These are phyloP conservation scores for Bellardia pandia DNA, from an alignment of 2,888 invertebrate genomes.

Conservation along the genomic window DNA sequence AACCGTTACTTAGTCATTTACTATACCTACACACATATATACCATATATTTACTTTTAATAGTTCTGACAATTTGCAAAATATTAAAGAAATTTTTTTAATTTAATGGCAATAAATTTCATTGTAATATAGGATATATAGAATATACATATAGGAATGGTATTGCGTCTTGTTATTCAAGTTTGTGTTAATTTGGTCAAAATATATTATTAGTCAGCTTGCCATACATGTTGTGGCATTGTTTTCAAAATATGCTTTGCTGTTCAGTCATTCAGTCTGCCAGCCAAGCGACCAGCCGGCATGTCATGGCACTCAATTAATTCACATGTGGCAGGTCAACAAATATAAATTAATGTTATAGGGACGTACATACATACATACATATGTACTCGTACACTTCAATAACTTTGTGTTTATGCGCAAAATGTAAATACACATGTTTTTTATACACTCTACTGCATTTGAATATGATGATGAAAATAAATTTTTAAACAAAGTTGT, in stretches of 20 bases:
- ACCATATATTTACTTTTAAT: no score
- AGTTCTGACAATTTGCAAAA: background rate
- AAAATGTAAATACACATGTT: constrained; percentile 7
- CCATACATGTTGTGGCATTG: constrained; percentile 45
- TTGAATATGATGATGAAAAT: background rate
- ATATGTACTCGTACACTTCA: constrained; percentile 22
- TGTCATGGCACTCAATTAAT: constrained; percentile 6
- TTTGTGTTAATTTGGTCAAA: constrained; percentile 63
- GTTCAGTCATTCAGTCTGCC: constrained; percentile 17
- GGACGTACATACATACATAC: background rate
- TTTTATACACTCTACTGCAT: background rate
- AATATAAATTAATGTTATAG: constrained; percentile 33
- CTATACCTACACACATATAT: no score
- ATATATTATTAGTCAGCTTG: constrained; percentile 68
- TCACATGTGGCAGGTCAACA: constrained; percentile 58
- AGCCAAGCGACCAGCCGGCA: constrained; percentile 18
- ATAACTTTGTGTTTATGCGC: constrained; percentile 27
- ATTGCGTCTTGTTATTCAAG: constrained; percentile 17
- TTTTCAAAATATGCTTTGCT: constrained; percentile 45
- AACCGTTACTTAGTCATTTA: no score
- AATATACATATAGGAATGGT: background rate
- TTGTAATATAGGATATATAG: background rate
- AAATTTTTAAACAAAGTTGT: background rate
- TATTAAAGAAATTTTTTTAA: constrained; percentile 13
- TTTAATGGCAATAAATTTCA: background rate